Base-by-base conservation (phyloP, 2,888 invertebrate species). In the Molorchus minor region DNA sequence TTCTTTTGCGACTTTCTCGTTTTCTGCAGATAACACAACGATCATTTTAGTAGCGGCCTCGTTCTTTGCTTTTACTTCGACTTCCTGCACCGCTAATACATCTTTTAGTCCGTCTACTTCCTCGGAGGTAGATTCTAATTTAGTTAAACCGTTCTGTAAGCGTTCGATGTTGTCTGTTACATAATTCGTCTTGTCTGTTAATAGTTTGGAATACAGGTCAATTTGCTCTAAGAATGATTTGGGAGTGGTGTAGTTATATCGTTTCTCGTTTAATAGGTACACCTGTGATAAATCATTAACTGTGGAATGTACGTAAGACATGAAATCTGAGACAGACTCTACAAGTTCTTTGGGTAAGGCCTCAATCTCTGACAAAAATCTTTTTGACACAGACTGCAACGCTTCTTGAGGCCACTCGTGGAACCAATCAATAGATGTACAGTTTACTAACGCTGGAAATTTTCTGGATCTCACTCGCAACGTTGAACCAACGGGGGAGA, bases 321-420 rank as follows among this genome's bases (percentile, higher is more conserved):
- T 96, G 77, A 96, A 96, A 36, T 85, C 77, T 0, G 96, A 87
- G 1, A 95, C 91, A 0, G 91, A 84, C 0, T 83, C 82, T 0
- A 87, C 83, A 4, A 91, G 77, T 2, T 81, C 71, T 15, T 67
- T 90, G 69, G 91, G 88, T 54, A 96, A 80, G 8, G 88, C 84
- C 59, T 89, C 87, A 12, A 93, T 88, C 77, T 93, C 91, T 3
- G 88, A 82, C 25, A 96, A 83, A 79, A 97, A 97, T 61, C 91
- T 84, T 66, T 84, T 85, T 8, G 96, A 94, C 1, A 98, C 97
- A 29, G 95, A 95, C 64, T 91, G 86, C 71, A 98, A 82, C 21
- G 97, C 97, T 76, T 95, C 92, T 74, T 87, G 86, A 0, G 97
- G 97, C 97, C 97, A 98, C 76, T 96, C 94, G 78, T 97, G 96